phyloP scores from a whole-genome alignment of 1,140 invertebrate genomes.

The Pogonognathellus flavescens region DNA sequence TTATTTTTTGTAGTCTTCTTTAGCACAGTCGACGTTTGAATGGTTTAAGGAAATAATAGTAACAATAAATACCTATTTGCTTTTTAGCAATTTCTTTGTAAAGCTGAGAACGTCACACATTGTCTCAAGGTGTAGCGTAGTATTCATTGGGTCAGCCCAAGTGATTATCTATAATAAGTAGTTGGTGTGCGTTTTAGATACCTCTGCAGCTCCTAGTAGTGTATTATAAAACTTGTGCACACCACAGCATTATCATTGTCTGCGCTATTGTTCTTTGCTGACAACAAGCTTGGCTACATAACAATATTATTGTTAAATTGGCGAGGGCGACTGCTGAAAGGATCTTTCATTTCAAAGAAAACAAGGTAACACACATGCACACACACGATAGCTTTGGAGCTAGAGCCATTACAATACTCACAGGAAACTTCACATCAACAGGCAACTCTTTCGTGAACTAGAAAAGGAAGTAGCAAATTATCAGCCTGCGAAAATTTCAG shows the following conservation, averaged over 20 bases:
- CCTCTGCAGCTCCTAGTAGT: too few relatives aligned
- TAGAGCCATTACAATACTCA: neutral
- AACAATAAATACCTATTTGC: too few relatives aligned
- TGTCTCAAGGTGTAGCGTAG: constrained; percentile 19
- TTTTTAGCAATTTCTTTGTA: too few relatives aligned
- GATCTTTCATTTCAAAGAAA: constrained; percentile 22
- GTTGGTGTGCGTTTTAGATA: too few relatives aligned
- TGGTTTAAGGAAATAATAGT: too few relatives aligned
- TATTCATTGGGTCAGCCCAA: constrained; percentile 7
- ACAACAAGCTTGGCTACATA: neutral
- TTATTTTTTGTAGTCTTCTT: too few relatives aligned
- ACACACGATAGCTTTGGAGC: constrained; percentile 10
- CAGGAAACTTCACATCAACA: constrained; percentile 66
- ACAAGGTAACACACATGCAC: neutral
- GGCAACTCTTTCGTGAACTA: constrained; percentile 56
- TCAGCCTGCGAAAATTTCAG: constrained; percentile 64
- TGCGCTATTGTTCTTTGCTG: constrained; percentile 24
- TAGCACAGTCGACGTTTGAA: too few relatives aligned
- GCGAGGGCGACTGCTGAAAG: neutral
- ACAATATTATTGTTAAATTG: constrained; percentile 5
- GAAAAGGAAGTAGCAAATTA: constrained; percentile 67
- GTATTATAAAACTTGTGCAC: neutral
- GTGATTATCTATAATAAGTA: constrained; percentile 40
- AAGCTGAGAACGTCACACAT: constrained; percentile 20
- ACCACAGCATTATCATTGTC: constrained; percentile 15